Base-by-base conservation (phyloP, 2,797 vertebrate genomes). In the Naso thynnoides region DNA sequence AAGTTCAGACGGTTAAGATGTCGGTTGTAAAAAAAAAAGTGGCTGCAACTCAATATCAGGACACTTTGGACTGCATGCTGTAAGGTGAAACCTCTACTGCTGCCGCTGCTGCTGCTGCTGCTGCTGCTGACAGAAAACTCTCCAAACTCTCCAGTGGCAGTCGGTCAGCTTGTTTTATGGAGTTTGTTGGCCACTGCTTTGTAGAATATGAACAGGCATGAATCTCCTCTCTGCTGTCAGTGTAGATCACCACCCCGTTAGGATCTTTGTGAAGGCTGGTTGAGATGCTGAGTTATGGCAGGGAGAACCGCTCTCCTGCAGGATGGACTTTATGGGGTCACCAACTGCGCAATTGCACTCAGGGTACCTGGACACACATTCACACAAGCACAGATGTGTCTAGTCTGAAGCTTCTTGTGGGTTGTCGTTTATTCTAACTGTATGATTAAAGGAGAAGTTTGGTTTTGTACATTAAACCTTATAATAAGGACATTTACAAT, bases 311-410 rank as follows among this genome's bases (percentile, higher is more conserved):
- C 65, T 89, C 66, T 75, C 81, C 84, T 73, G 57, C 73, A 85
- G 86, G 76, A 81, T 63, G 6, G 47, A 68, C 69, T 91, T 91
- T 88, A 88, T 83, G 80, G 74, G 88, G 82, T 90, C 84, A 84
- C 71, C 77, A 42, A 82, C 54, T 89, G 82, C 82, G 76, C 73
- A 75, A 47, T 10, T 62, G 48, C 73, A 49, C 68, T 60, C 64
- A 8, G 60, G 59, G 84, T 82, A 87, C 70, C 67, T 86, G 79
- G 73, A 77, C 76, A 44, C 77, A 70, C 68, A 61, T 59, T 19
- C 29, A 57, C 54, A 42, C 63, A 61, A 75, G 71, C 61, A 71
- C 45, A 57, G 33, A 78, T 48, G 62, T 79, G 75, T 76, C 64
- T 81, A 72, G 83, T 77, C 84, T 84, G 65, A 53, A 84, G 86